Conservation (phyloP, 2,888 invertebrate species). For the Julus scandinavius region DNA sequence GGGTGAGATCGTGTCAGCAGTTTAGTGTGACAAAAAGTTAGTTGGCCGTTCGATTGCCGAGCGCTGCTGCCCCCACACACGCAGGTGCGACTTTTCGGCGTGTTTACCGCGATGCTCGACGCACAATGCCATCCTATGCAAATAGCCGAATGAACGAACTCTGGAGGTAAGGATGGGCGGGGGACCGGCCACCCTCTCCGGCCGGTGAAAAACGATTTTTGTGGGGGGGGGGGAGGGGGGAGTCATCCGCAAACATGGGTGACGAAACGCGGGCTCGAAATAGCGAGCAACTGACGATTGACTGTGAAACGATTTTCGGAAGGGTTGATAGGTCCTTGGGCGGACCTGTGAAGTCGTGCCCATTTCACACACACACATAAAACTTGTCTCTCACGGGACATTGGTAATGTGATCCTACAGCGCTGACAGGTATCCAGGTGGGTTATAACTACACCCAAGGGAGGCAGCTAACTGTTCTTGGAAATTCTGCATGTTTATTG, state of each 20-base stretch:
- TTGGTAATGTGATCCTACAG: too few relatives aligned
- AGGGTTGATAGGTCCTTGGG: background rate
- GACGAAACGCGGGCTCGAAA: background rate
- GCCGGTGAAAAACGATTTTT: too few relatives aligned
- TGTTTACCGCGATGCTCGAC: background rate
- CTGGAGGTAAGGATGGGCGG: background rate
- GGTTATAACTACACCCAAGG: too few relatives aligned
- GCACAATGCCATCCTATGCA: constrained; percentile 6
- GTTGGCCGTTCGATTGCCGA: background rate
- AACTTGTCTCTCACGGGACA: too few relatives aligned
- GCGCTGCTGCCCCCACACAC: background rate
- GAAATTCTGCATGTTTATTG: too few relatives aligned
- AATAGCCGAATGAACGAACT: constrained; percentile 3
- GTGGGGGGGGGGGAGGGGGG: background rate
- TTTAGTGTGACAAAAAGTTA: constrained; percentile 33
- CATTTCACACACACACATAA: too few relatives aligned
- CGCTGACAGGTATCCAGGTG: too few relatives aligned
- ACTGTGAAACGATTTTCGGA: background rate
- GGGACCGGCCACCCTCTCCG: background rate
- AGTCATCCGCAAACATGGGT: background rate
- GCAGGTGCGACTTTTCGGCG: constrained; percentile 14
- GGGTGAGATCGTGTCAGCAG: constrained; percentile 33
- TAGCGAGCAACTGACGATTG: background rate
- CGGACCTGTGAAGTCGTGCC: too few relatives aligned
- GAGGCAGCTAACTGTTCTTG: too few relatives aligned